A percentile compares a stretch with the other conserved stretches of the same genome.
Evolutionary conservation across 2,113 vertebrate genomes (phyloP).

Genomic region (Phalacrocorax pelagicus): DNA sequence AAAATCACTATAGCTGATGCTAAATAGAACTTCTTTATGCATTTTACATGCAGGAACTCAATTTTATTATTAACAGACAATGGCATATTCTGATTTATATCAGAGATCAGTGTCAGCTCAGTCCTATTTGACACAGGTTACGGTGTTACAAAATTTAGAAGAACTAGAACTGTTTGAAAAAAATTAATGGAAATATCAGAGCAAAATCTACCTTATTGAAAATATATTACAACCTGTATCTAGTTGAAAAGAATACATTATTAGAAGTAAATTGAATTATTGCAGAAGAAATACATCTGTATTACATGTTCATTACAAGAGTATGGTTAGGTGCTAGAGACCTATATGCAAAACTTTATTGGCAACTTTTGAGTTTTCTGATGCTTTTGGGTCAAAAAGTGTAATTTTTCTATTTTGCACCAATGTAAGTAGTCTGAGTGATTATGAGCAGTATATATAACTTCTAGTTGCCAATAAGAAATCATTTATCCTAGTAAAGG

Average conservation of each 20-base stretch:
- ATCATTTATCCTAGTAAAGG: neutral
- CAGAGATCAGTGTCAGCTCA: neutral
- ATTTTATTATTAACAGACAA: neutral
- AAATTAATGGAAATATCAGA: neutral
- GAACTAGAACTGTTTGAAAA: neutral
- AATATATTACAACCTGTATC: neutral
- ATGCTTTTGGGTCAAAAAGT: neutral
- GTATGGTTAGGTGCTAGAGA: neutral
- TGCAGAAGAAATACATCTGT: neutral
- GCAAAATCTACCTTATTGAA: neutral
- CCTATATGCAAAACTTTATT: neutral
- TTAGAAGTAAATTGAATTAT: neutral
- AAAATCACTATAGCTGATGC: neutral
- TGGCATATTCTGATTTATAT: neutral
- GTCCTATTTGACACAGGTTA: neutral
- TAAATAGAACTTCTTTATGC: neutral
- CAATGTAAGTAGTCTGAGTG: neutral
- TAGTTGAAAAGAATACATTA: neutral
- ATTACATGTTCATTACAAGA: neutral
- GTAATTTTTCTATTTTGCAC: neutral
- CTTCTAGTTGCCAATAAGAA: neutral
- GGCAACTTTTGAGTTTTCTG: neutral
- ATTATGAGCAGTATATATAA: neutral
- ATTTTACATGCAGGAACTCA: neutral
- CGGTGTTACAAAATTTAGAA: neutral